Percentiles rank a stretch among this genome's conserved stretches.
phyloP scores from a whole-genome alignment of 2,888 invertebrate species.

The Drosophila nigricruria region DNA sequence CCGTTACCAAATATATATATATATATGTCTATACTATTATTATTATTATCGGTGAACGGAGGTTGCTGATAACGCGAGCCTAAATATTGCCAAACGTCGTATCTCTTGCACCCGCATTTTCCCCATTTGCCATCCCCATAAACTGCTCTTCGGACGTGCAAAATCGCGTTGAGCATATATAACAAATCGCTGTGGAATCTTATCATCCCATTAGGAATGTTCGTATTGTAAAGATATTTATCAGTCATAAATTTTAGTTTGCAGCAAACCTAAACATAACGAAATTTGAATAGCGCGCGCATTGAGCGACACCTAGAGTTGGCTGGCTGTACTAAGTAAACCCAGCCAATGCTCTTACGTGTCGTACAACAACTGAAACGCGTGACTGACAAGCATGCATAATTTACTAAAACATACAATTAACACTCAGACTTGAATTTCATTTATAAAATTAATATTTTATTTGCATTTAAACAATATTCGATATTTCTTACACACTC shows the following conservation, averaged over 20 bases:
- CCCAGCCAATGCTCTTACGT: background rate
- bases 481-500: background rate
- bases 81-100: slow-evolving; percentile 44
- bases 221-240: slow-evolving; percentile 43
- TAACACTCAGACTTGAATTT: background rate
- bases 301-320: slow-evolving; percentile 28
- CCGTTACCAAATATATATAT: slow-evolving; percentile 61
- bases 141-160: slow-evolving; percentile 19
- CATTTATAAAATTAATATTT: background rate
- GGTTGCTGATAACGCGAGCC: slow-evolving; percentile 55
- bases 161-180: slow-evolving; percentile 18
- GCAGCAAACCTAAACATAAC: slow-evolving; percentile 7
- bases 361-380: slow-evolving; percentile 8
- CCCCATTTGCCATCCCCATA: background rate
- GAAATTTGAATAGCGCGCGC: slow-evolving; percentile 37
- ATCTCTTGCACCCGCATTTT: background rate
- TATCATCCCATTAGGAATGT: slow-evolving; percentile 69
- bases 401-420: background rate
- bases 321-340: background rate
- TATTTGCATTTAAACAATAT: background rate
- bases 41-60: slow-evolving; percentile 58
- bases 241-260: slow-evolving; percentile 25
- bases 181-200: slow-evolving; percentile 40
- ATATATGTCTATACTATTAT: slow-evolving; percentile 44
- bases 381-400: background rate